phyloP scores from a whole-genome alignment of 1,140 invertebrate genomes.

The Drosophila hydei region DNA sequence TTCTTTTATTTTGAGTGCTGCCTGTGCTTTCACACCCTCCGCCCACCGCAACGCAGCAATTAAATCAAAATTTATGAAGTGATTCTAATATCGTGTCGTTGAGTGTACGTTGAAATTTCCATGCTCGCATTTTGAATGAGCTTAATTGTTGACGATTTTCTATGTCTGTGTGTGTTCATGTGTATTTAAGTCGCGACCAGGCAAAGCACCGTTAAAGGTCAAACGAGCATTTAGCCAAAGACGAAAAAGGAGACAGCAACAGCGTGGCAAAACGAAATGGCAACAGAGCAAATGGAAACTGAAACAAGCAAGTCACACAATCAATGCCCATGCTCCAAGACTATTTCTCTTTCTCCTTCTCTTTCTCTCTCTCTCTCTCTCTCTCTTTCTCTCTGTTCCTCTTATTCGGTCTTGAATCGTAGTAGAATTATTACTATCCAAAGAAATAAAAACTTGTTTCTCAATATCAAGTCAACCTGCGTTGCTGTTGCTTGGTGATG shows the following conservation, averaged over 20 bases:
- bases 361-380: conserved; percentile 4
- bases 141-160: conserved; percentile 76
- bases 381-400: background rate
- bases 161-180: conserved; percentile 1
- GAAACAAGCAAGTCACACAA: conserved; percentile 41
- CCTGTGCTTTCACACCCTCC: conserved; percentile 40
- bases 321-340: conserved; percentile 8
- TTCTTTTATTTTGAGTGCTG: conserved; percentile 5
- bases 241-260: conserved; percentile 32
- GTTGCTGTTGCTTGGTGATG: conserved; percentile 19
- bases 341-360: background rate
- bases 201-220: conserved; percentile 77
- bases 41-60: conserved; percentile 36
- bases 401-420: conserved; percentile 22
- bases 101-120: conserved; percentile 49
- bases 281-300: conserved; percentile 38
- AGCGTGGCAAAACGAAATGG: conserved; percentile 29
- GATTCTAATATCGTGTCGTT: conserved; percentile 62
- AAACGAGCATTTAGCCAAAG: conserved; percentile 67
- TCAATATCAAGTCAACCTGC: conserved; percentile 47
- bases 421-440: conserved; percentile 70
- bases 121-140: conserved; percentile 78
- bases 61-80: conserved; percentile 71
- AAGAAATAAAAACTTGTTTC: conserved; percentile 69
- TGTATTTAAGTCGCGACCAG: conserved; percentile 30